Base-by-base conservation (phyloP, 2,888 invertebrate species). In the Eristalis tenax region DNA sequence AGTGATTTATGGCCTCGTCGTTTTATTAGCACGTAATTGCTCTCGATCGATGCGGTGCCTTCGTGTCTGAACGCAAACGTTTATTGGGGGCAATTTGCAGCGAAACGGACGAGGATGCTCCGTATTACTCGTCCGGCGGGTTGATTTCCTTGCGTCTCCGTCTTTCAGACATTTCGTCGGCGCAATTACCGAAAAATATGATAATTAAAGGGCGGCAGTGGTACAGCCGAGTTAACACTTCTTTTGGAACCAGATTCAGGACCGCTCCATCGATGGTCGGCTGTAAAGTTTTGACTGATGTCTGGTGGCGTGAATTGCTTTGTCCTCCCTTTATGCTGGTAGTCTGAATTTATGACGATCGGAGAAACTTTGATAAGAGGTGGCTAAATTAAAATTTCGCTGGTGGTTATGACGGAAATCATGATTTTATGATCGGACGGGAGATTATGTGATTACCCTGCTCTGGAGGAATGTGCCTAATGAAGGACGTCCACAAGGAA, bases 221-320 rank as follows among this genome's bases (percentile, higher is more conserved):
- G 89, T 89, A 91, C 91, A 89, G 91, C 92, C 91, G 90, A 93
- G 92, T 92, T 93, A 92, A 92, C 92, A 93, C 93, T 93, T 93
- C 83, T 80, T 69, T 69, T 70, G 15, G 70, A 28, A 70, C 63
- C 70, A 65, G 63, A 57, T 61, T 66, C 32, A 10, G 43, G 57
- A 18, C 50, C 50, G 50, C 18, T 50, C 50, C 50, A 50, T 56
- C 59, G n/a, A 71, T 13, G 38, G 22, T 15, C 77, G 65, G 77
- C 40, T 40, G 32, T 70, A 59, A 76, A 57, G 22, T 10, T 73
- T 83, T 83, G 87, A 87, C 76, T 76, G 79, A 83, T 87, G 83
- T 80, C 79, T 79, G 83, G 68, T 87, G 83, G 83, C 79, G 79
- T 76, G 73, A 79, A 79, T 23, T 66, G 71, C 40, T 64, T 73